Evolutionary conservation across 1,140 invertebrate genomes (phyloP).

Genomic region (Drosophila busckii): DNA sequence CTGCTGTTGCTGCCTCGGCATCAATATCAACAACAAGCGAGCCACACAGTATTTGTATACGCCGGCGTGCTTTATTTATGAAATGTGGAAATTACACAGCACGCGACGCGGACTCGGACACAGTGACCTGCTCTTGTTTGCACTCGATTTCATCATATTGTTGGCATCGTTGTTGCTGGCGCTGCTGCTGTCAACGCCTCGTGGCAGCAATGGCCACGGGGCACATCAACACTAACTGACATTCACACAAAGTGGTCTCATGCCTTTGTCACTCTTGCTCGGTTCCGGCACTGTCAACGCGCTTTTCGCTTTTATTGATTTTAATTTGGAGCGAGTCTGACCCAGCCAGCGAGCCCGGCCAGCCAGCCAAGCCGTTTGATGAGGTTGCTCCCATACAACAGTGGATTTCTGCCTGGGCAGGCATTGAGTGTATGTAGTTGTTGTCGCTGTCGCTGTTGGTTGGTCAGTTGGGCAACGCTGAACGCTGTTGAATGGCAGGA

Average conservation of each 20-base stretch:
- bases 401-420: constrained; percentile 41
- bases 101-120: constrained; percentile 3
- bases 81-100: constrained; percentile 66
- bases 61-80: constrained; percentile 59
- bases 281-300: constrained; percentile 60
- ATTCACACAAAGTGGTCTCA: constrained; percentile 3
- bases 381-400: constrained; percentile 13
- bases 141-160: constrained; percentile 52
- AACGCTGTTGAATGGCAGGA: not conserved
- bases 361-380: constrained; percentile 12
- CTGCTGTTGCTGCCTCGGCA: constrained; percentile 16
- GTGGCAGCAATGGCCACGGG: not conserved
- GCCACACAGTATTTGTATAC: constrained; percentile 71
- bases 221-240: constrained; percentile 20
- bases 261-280: constrained; percentile 12
- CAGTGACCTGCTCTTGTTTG: constrained; percentile 34
- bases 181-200: constrained; percentile 3
- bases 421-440: constrained; percentile 51
- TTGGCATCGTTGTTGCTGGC: constrained; percentile 5
- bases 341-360: too few species aligned
- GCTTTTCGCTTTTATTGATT: constrained; percentile 68
- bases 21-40: constrained; percentile 72
- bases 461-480: too few species aligned
- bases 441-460: constrained; percentile 11
- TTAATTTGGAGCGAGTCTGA: too few species aligned